Conservation (phyloP, 2,888 invertebrate species). For the Petrolisthes cinctipes region DNA sequence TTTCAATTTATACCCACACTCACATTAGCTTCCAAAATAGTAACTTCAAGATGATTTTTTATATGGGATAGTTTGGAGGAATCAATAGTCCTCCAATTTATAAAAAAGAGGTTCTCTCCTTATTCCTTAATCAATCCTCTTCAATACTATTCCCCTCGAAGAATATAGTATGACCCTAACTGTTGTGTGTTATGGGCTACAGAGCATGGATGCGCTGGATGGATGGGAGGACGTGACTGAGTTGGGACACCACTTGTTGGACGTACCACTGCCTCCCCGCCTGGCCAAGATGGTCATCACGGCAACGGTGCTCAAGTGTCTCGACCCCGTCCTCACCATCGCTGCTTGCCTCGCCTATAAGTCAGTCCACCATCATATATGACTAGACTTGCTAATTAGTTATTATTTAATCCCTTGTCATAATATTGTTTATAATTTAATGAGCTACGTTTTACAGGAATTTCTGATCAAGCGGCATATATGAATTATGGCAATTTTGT, state of each 20-base stretch:
- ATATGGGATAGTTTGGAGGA: no score
- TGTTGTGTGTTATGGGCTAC: constrained; percentile 66
- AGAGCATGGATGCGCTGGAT: constrained; percentile 88
- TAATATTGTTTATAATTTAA: no score
- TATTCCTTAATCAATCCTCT: no score
- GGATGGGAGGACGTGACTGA: constrained; percentile 88
- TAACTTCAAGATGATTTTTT: no score
- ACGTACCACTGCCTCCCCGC: constrained; percentile 91
- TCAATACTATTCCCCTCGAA: no score
- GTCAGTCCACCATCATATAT: constrained; percentile 69
- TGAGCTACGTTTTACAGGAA: not conserved
- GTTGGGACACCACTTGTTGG: constrained; percentile 88
- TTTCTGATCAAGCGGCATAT: no score
- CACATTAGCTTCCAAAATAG: no score
- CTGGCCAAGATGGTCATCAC: constrained; percentile 92
- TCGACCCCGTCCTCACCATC: constrained; percentile 92
- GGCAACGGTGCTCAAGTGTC: constrained; percentile 88
- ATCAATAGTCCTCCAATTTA: no score
- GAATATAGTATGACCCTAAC: no score
- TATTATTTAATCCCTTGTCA: not conserved
- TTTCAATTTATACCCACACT: no score
- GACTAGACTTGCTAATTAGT: not conserved
- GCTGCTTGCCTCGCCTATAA: constrained; percentile 86
- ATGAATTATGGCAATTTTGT: no score
- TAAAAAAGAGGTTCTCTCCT: not conserved